Evolutionary conservation across 2,888 invertebrate genomes (phyloP).

Genomic region (Noctua pronuba): DNA sequence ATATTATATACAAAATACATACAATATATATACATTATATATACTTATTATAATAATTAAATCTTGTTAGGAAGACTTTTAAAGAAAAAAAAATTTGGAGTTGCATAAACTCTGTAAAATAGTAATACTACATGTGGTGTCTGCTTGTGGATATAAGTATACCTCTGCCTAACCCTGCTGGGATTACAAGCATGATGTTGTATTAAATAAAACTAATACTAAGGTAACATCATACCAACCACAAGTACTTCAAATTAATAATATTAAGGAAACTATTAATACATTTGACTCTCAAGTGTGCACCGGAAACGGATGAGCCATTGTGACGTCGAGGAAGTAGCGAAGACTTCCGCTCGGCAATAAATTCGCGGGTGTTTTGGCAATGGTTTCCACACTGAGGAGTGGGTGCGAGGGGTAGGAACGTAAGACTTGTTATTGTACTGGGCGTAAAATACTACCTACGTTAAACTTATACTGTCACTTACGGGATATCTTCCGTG

Average conservation of each 20-base stretch:
- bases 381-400: constrained; percentile 69
- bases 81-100: no score
- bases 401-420: constrained; percentile 59
- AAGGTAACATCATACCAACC: neutral
- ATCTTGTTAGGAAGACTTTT: no score
- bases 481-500: no score
- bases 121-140: neutral
- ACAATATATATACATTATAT: no score
- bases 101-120: neutral
- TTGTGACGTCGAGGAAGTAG: constrained; percentile 87
- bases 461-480: no score
- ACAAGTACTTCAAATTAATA: constrained; percentile 31
- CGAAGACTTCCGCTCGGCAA: constrained; percentile 86
- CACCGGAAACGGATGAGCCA: constrained; percentile 86
- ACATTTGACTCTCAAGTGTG: constrained; percentile 82
- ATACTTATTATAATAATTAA: no score
- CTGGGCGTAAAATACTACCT: constrained; percentile 25
- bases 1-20: no score
- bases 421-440: constrained; percentile 44
- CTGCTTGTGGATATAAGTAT: neutral
- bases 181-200: neutral
- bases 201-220: neutral
- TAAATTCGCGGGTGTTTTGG: constrained; percentile 84
- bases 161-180: neutral
- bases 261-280: constrained; percentile 79